Evolutionary conservation across 2,888 invertebrate genomes (phyloP).

Genomic region (Neoascia interrupta): DNA sequence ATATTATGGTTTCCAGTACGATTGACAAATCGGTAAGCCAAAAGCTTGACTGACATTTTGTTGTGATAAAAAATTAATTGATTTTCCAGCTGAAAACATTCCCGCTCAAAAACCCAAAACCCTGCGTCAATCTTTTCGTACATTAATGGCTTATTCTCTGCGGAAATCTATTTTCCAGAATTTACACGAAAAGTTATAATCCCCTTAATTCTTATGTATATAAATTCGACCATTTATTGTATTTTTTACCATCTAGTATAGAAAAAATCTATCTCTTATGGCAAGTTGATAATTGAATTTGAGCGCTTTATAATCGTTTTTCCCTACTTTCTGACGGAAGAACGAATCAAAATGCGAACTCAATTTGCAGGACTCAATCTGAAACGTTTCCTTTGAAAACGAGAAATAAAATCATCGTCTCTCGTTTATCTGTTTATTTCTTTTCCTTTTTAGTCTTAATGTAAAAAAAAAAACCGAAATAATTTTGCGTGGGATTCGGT

Average conservation of each 20-base stretch:
- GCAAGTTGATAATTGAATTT: constrained; percentile 33
- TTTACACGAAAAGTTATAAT: not conserved
- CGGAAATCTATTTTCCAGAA: not conserved
- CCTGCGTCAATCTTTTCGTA: not conserved
- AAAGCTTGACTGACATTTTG: too few species aligned
- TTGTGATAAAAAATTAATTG: constrained; percentile 3
- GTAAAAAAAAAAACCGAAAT: constrained; percentile 18
- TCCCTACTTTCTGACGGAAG: constrained; percentile 23
- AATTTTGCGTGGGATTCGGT: constrained; percentile 13
- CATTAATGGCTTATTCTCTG: not conserved
- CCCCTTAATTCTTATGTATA: constrained; percentile 12
- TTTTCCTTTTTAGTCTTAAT: too few species aligned
- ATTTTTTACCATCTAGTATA: not conserved
- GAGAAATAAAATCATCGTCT: constrained; percentile 29
- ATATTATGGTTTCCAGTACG: too few species aligned
- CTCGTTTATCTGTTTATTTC: not conserved
- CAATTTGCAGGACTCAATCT: constrained; percentile 25
- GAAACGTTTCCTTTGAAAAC: constrained; percentile 16
- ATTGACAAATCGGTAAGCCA: too few species aligned
- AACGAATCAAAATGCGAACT: constrained; percentile 22
- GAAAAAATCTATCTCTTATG: not conserved
- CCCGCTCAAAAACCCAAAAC: not conserved
- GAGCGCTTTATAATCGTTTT: not conserved
- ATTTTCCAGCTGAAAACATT: constrained; percentile 6
- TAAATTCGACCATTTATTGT: not conserved